These are phyloP conservation scores for Sinocyclocheilus maitianheensis DNA, from an alignment of 2,113 vertebrate genomes.

Conservation along the genomic window DNA sequence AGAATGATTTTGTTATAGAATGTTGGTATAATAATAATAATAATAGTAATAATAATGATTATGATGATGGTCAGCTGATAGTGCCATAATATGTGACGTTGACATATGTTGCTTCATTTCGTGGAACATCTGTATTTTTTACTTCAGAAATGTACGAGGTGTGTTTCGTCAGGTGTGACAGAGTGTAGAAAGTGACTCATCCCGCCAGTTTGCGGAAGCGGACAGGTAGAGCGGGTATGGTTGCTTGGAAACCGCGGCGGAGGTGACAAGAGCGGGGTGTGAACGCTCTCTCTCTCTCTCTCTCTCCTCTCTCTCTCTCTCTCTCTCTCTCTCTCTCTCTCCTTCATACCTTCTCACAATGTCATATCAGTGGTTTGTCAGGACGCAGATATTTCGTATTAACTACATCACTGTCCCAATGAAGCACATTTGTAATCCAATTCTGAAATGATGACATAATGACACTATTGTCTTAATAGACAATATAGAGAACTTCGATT, in stretches of 20 bases:
- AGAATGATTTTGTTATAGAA: no score
- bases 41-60: neutral
- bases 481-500: no score
- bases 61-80: neutral
- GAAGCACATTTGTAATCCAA: no score
- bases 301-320: conserved; percentile 12
- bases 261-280: conserved; percentile 73
- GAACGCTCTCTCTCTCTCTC: conserved; percentile 54
- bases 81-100: neutral
- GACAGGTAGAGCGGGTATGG: conserved; percentile 83
- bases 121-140: conserved; percentile 1
- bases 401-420: no score
- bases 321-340: conserved; percentile 10
- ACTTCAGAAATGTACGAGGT: neutral
- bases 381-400: conserved; percentile 1
- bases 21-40: neutral
- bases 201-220: conserved; percentile 67
- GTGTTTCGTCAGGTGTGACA: conserved; percentile 29
- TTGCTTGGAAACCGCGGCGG: conserved; percentile 78
- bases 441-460: no score
- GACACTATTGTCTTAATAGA: no score
- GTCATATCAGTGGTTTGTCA: conserved; percentile 26
- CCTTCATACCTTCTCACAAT: conserved; percentile 24
- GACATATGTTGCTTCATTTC: conserved; percentile 1
- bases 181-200: conserved; percentile 54